A percentile compares a stretch with the other conserved stretches of the same genome.
Conservation (phyloP, 2,888 invertebrate genomes). For the Lithosia quadra region DNA sequence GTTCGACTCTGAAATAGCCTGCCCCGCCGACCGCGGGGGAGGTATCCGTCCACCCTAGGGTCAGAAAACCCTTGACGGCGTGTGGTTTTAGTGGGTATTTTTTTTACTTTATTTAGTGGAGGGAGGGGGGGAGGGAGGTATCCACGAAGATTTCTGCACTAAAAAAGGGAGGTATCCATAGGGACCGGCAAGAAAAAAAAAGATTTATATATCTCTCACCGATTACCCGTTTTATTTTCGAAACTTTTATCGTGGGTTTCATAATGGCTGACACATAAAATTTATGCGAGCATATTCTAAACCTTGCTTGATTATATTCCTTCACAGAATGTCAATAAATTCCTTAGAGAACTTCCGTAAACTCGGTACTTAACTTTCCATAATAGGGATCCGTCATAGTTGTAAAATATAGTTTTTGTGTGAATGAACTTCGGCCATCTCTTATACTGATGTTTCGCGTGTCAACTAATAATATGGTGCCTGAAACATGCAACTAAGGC, state of each 20-base stretch:
- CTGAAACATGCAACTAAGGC: constrained; percentile 56
- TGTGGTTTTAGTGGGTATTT: too few species aligned
- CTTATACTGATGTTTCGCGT: constrained; percentile 55
- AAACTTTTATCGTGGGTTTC: not conserved
- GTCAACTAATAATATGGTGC: constrained; percentile 55
- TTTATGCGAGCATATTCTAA: not conserved
- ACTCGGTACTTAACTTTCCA: not conserved
- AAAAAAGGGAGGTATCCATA: too few species aligned
- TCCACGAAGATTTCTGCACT: too few species aligned
- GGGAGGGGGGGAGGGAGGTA: too few species aligned
- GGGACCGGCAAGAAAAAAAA: too few species aligned
- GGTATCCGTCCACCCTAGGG: too few species aligned
- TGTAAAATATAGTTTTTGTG: constrained; percentile 23
- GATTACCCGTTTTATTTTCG: too few species aligned
- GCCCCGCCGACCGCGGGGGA: too few species aligned
- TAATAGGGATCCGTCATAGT: not conserved
- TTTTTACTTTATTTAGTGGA: too few species aligned
- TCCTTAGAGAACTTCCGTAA: constrained; percentile 1
- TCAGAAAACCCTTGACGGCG: too few species aligned
- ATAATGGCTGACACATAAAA: not conserved
- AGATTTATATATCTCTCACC: too few species aligned
- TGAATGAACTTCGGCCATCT: constrained; percentile 48
- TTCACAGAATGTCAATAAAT: not conserved
- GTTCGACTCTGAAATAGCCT: too few species aligned
- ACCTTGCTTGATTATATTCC: not conserved